These are phyloP conservation scores for Clostera curtula DNA, from an alignment of 2,888 invertebrate genomes.

Conservation along the genomic window DNA sequence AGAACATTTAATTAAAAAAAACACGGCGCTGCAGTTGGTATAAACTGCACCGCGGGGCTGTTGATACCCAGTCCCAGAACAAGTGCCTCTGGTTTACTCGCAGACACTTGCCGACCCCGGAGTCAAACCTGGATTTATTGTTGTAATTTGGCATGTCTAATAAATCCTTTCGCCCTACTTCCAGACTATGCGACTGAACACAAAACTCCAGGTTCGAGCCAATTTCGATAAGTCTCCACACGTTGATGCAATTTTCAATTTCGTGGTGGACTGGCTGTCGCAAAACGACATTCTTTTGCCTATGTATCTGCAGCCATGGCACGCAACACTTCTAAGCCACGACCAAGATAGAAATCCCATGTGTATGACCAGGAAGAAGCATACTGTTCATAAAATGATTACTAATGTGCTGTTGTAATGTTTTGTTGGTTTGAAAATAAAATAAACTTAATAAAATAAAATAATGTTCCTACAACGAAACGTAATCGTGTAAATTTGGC, in stretches of 20 bases:
- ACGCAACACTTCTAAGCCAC: constrained; percentile 20
- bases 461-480: too few species aligned
- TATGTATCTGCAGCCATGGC: constrained; percentile 48
- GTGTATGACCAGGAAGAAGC: constrained; percentile 26
- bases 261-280: constrained; percentile 53
- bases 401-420: constrained; percentile 13
- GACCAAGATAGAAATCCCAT: constrained; percentile 31
- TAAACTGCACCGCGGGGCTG: too few species aligned
- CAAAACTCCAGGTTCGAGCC: constrained; percentile 28
- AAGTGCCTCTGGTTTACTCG: too few species aligned
- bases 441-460: too few species aligned
- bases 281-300: constrained; percentile 47
- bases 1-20: too few species aligned
- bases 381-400: constrained; percentile 23
- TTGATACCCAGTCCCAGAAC: too few species aligned
- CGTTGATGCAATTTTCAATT: constrained; percentile 47
- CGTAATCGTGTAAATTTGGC: too few species aligned
- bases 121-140: too few species aligned
- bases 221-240: constrained; percentile 47
- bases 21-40: too few species aligned
- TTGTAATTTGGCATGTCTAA: too few species aligned
- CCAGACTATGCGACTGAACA: constrained; percentile 24
- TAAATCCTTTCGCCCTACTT: constrained; percentile 3
- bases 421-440: too few species aligned
- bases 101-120: too few species aligned